Evolutionary conservation across 2,797 vertebrate species (phyloP), one percentile per base, ranked within the genome.

Genomic region (Eidolon dupreanum): DNA sequence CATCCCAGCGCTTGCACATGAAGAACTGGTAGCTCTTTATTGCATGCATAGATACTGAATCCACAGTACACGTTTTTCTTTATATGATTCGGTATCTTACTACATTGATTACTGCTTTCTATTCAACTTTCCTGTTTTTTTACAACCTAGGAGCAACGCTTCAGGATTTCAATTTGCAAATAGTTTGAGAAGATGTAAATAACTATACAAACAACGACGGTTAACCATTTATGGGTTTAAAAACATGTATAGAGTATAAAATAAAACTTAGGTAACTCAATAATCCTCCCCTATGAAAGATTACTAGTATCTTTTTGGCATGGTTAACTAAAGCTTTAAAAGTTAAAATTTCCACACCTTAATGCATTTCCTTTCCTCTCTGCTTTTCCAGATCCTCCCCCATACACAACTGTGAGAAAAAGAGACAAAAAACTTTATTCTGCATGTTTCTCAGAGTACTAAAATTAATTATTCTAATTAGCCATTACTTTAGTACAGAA

Each of bases 11-110:
- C 71, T 65, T 84, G 36, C 38, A 71, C 4, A 36, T 93, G 43
- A 84, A 87, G 53, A 93, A 78, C 3, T 95, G 73, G 78, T 78
- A 55, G 63, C 43, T 84, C 49, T 75, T 79, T 93, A 89, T 36
- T 79, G 19, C 53, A 81, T 38, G 15, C 15, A 46, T 38, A 93
- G 15, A 61, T 61, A 22, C 59, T 81, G 73, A 79, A 81, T 57
- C 66, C 70, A 89, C 20, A 71, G 17, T 66, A 53, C 43, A 49
- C 22, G 9, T 22, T 81, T 90, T 90, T 63, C 28, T 73, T 86
- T 68, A 61, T 59, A 51, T 81, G 38, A 81, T 24, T 16, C 28
- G 81, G 51, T 59, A 66, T 33, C 28, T 28, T 41, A 51, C 41
- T 90, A 17, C 41, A 59, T 22, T 74, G 20, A 85, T 22, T n/a